Evolutionary conservation across 2,888 invertebrate species (phyloP), one percentile per base, ranked within the genome.

Genomic region (Meiosimyza decipiens): DNA sequence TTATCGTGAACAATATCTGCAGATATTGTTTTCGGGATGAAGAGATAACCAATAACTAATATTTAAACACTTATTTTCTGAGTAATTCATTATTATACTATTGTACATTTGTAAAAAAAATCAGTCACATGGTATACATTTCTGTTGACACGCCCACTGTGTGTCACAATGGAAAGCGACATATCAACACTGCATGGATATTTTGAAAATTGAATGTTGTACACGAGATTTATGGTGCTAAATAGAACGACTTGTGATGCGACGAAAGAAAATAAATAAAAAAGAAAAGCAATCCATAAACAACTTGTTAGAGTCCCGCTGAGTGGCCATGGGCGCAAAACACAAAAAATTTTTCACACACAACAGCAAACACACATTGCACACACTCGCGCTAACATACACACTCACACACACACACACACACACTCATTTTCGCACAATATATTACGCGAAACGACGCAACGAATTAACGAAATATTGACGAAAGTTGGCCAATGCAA

Each of bases 401-500:
- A 64, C 64, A 3, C 7, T 1, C 64, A 64, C 22, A 64, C 64
- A 3, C 7, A n/a, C n/a, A 12, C 49, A 71, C 71, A 52, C 69
- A 71, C 60, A 13, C 49, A 72, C 71, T 47, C 69, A 71, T 60
- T 28, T 49, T 70, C 6, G 22, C 55, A 9, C 18, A 28, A 65
- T 70, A 16, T 59, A 51, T 68, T 15, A 54, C 22, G 65, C 51
- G 6, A 64, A 1, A 55, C 64, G 16, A 28, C 52, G 15, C 11
- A 40, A 40, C 40, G 40, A 40, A 40, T 40, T 40, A 9, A 40
- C 9, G 40, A 40, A 40, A 9, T 40, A 40, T 40, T 40, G 40
- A 40, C 9, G 40, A 40, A 40, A 40, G 40, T 74, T 72, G 77
- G 76, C 78, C 79, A 76, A 80, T 80, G 84, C 85, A 83, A 84